Percentiles rank a stretch among this genome's conserved stretches.
Conservation (phyloP, 2,113 vertebrate species). For the Seriola aureovittata region DNA sequence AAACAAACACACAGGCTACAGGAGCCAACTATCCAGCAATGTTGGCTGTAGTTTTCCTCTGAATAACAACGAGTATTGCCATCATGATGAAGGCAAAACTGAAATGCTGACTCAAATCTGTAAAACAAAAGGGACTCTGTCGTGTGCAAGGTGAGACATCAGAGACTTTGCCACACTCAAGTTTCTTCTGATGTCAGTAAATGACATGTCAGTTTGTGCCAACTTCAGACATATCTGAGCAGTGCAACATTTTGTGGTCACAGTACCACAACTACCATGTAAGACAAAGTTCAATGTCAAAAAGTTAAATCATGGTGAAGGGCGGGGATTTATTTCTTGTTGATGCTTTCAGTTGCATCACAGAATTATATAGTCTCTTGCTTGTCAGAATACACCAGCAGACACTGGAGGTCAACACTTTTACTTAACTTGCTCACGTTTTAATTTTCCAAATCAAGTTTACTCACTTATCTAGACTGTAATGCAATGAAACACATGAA, state of each 20-base stretch:
- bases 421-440: neutral
- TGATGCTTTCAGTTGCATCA: neutral
- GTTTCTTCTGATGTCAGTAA: constrained; percentile 21
- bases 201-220: neutral
- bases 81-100: constrained; percentile 30
- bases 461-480: no score
- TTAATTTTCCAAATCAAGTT: neutral
- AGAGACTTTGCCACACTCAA: neutral
- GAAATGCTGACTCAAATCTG: constrained; percentile 36
- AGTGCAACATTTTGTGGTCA: neutral
- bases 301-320: neutral
- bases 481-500: neutral
- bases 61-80: constrained; percentile 22
- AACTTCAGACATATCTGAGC: neutral
- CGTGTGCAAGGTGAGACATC: constrained; percentile 11
- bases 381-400: neutral
- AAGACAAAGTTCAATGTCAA: neutral
- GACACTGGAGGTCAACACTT: neutral
- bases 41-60: constrained; percentile 11
- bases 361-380: no score
- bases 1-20: neutral
- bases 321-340: neutral
- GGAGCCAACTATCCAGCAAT: neutral
- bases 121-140: constrained; percentile 59
- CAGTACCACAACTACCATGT: neutral